A percentile compares a stretch with the other conserved stretches of the same genome.
These are phyloP conservation scores for Agrotis segetum DNA, from an alignment of 2,888 invertebrate species.

Conservation along the genomic window DNA sequence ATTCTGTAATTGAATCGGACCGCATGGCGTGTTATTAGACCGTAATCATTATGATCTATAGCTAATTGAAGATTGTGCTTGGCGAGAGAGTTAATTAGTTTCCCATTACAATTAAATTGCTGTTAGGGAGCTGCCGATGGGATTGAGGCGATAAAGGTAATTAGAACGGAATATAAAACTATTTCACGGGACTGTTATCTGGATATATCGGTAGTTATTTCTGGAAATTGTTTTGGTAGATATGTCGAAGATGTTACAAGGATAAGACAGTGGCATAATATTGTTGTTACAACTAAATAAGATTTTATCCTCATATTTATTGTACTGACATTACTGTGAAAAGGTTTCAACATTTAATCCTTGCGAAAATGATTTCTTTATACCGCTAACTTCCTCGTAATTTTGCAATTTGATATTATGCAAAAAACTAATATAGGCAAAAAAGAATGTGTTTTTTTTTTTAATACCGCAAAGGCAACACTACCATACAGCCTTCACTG, in stretches of 20 bases:
- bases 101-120: constrained; percentile 81
- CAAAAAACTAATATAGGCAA: too few species aligned
- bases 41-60: constrained; percentile 74
- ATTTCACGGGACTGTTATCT: constrained; percentile 71
- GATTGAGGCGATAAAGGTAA: constrained; percentile 73
- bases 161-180: constrained; percentile 72
- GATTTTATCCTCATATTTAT: too few species aligned
- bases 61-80: constrained; percentile 77
- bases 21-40: constrained; percentile 63
- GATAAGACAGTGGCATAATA: too few species aligned
- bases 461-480: background rate
- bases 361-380: too few species aligned
- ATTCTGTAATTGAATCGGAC: constrained; percentile 61
- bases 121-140: constrained; percentile 71
- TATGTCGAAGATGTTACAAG: constrained; percentile 3
- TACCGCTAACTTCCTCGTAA: too few species aligned
- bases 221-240: constrained; percentile 18
- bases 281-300: too few species aligned
- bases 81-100: constrained; percentile 75
- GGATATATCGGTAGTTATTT: constrained; percentile 61
- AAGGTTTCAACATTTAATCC: too few species aligned
- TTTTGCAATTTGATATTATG: background rate
- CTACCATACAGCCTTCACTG: constrained; percentile 1
- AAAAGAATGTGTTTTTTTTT: too few species aligned
- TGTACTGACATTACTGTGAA: too few species aligned